Percentiles rank a stretch among this genome's conserved stretches.
phyloP scores from a whole-genome alignment of 2,888 invertebrate species.

The Muschampia plurimacula region DNA sequence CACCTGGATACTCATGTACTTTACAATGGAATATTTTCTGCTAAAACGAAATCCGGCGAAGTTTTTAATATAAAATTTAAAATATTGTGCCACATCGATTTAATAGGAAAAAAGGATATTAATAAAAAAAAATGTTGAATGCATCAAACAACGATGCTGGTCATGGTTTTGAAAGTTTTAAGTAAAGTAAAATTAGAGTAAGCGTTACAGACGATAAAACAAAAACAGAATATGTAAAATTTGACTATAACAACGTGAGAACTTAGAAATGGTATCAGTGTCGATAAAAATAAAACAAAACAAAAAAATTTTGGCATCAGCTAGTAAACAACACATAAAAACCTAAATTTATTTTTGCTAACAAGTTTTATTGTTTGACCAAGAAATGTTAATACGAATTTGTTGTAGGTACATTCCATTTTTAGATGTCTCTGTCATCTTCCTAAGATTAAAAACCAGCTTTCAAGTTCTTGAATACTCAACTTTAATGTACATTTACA shows the following conservation, averaged over 20 bases:
- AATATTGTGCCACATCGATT: too few species aligned
- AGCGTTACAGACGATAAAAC: background rate
- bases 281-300: background rate
- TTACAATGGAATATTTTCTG: background rate
- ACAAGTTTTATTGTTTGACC: constrained; percentile 14
- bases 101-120: too few species aligned
- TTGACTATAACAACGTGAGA: too few species aligned
- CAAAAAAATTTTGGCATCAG: background rate
- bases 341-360: constrained; percentile 7
- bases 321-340: constrained; percentile 21
- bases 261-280: background rate
- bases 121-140: too few species aligned
- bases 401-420: background rate
- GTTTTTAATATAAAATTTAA: too few species aligned
- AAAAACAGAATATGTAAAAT: background rate
- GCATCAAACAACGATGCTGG: too few species aligned
- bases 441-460: background rate
- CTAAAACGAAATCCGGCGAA: too few species aligned
- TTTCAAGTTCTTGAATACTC: background rate
- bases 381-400: background rate
- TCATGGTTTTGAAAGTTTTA: too few species aligned
- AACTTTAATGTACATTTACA: background rate
- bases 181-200: too few species aligned
- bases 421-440: background rate
- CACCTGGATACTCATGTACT: constrained; percentile 9